These are phyloP conservation scores for Drosophila lowei DNA, from an alignment of 1,140 invertebrate genomes.

Conservation along the genomic window DNA sequence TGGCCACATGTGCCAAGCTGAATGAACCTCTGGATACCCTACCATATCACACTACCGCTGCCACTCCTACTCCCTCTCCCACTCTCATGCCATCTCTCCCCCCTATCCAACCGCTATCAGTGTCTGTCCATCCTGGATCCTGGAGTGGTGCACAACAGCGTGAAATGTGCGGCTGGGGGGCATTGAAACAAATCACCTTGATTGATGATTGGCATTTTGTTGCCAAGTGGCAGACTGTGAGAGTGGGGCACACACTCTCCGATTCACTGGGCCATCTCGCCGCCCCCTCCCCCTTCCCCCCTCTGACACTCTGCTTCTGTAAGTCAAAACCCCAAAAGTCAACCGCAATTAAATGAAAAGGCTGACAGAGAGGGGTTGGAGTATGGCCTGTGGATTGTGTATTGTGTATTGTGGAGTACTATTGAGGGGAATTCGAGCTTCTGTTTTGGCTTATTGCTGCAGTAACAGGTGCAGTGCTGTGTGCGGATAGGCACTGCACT, in stretches of 20 bases:
- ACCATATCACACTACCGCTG: conserved; percentile 4
- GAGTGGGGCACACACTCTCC: not conserved
- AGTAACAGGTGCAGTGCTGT: conserved; percentile 19
- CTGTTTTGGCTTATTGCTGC: conserved; percentile 49
- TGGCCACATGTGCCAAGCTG: conserved; percentile 75
- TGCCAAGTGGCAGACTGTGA: conserved; percentile 44
- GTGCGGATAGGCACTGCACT: conserved; percentile 33
- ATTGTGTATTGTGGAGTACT: conserved; percentile 27
- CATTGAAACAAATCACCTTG: conserved; percentile 81
- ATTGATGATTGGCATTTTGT: conserved; percentile 80
- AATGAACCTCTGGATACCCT: conserved; percentile 35
- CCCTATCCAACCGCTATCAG: conserved; percentile 35
- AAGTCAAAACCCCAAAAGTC: conserved; percentile 75
- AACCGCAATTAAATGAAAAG: conserved; percentile 81
- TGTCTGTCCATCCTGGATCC: conserved; percentile 67
- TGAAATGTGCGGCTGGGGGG: conserved; percentile 75
- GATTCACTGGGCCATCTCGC: too few relatives aligned
- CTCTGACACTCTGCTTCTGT: conserved; percentile 24
- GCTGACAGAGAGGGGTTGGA: conserved; percentile 19
- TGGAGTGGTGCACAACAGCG: conserved; percentile 74
- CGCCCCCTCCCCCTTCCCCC: not conserved
- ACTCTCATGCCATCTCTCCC: not conserved
- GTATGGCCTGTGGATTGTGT: conserved; percentile 24
- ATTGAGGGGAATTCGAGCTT: conserved; percentile 45
- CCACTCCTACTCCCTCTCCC: not conserved